phyloP scores from a whole-genome alignment of 1,140 invertebrate species.

The Nixonia krombeini region DNA sequence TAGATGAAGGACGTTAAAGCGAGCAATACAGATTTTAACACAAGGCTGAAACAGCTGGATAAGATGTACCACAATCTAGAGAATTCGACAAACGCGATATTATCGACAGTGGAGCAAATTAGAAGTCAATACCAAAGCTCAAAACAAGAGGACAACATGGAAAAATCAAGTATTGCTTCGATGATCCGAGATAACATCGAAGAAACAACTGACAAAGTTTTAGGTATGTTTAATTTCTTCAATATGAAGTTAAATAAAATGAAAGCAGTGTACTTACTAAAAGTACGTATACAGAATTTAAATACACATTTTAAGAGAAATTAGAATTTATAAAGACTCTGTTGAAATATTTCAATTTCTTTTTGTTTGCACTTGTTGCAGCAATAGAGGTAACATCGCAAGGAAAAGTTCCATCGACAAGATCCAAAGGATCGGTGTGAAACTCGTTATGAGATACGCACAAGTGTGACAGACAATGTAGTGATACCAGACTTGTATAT shows the following conservation, averaged over 20 bases:
- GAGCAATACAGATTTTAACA: slow-evolving; percentile 35
- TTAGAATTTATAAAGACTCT: too few relatives aligned
- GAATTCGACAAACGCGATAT: slow-evolving; percentile 50
- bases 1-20: slow-evolving; percentile 51
- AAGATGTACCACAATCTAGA: slow-evolving; percentile 48
- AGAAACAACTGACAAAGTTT: too few relatives aligned
- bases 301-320: too few relatives aligned
- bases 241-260: too few relatives aligned
- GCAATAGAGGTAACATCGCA: too few relatives aligned
- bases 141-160: slow-evolving; percentile 14
- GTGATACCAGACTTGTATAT: slow-evolving; percentile 41
- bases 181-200: too few relatives aligned
- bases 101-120: slow-evolving; percentile 29
- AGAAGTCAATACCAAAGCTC: slow-evolving; percentile 28
- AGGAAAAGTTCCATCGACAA: too few relatives aligned
- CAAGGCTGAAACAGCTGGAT: slow-evolving; percentile 54
- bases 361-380: too few relatives aligned
- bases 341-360: too few relatives aligned
- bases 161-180: slow-evolving; percentile 2
- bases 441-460: slow-evolving; percentile 21
- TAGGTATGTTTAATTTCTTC: too few relatives aligned
- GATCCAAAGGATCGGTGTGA: slow-evolving; percentile 12
- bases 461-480: slow-evolving; percentile 31
- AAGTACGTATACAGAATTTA: too few relatives aligned
- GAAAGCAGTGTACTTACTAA: too few relatives aligned